phyloP scores from a whole-genome alignment of 2,113 vertebrate genomes.

The Gobio gobio region DNA sequence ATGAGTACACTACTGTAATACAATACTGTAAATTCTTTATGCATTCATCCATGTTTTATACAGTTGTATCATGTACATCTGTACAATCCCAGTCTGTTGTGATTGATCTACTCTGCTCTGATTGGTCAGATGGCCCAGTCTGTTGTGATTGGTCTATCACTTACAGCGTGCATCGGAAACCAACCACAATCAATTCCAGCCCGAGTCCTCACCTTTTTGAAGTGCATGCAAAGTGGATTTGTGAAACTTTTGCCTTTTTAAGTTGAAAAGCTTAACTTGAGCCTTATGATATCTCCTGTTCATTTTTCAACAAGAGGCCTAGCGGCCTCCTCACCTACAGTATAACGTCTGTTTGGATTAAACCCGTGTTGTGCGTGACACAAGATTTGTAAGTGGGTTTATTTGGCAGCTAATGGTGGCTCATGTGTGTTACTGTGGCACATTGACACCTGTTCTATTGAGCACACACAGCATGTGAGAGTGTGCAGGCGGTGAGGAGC shows the following conservation, averaged over 20 bases:
- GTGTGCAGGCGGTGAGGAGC: neutral
- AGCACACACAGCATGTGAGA: neutral
- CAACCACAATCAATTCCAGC: no score
- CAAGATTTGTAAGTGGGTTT: neutral
- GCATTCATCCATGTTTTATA: no score
- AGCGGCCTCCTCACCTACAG: no score
- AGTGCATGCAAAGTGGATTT: neutral
- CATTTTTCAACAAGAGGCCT: neutral
- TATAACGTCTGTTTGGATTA: neutral
- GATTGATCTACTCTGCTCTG: no score
- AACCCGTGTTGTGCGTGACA: neutral
- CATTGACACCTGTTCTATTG: slow-evolving; percentile 2
- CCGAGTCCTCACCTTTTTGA: no score
- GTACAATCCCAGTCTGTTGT: no score
- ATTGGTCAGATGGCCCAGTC: no score
- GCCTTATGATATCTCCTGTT: neutral
- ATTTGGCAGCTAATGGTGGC: neutral
- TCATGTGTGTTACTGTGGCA: neutral
- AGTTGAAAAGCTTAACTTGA: neutral
- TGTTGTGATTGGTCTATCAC: no score
- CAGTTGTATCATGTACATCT: no score
- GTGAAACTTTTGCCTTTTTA: neutral
- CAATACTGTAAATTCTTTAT: no score
- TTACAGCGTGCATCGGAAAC: no score
- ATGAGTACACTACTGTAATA: no score